Conservation (phyloP, 2,797 vertebrate genomes). For the Onychomys torridus region DNA sequence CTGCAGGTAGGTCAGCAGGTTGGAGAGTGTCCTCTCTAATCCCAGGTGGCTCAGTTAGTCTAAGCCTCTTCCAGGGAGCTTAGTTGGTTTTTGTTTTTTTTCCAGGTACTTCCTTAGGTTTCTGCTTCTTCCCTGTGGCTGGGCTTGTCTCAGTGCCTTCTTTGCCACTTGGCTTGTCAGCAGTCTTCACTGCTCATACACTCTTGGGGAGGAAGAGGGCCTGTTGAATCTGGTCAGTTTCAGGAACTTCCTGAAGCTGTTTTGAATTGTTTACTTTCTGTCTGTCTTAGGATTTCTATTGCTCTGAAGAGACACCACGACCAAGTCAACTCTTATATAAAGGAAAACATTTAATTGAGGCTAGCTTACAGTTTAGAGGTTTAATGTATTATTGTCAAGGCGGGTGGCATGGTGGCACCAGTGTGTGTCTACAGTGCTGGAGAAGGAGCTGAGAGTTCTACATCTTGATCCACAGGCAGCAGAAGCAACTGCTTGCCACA, state of each 20-base stretch:
- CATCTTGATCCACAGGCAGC: not conserved
- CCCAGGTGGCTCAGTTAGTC: not conserved
- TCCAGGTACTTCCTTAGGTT: not conserved
- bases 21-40: not conserved
- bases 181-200: not conserved
- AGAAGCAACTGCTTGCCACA: not conserved
- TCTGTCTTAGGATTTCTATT: not conserved
- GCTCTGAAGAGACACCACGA: not conserved
- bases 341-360: not conserved
- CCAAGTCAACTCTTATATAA: not conserved
- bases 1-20: not conserved
- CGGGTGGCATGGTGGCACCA: no score
- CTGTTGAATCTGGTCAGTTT: not conserved
- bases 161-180: not conserved
- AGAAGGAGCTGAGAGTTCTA: not conserved
- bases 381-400: not conserved
- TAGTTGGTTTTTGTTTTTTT: not conserved
- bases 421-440: no score
- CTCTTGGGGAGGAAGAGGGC: not conserved
- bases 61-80: not conserved
- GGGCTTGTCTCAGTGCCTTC: not conserved
- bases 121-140: not conserved
- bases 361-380: not conserved
- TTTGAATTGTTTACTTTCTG: not conserved
- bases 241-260: not conserved